Evolutionary conservation across 2,113 vertebrate genomes (phyloP).

Genomic region (Sebastes schlegelii): DNA sequence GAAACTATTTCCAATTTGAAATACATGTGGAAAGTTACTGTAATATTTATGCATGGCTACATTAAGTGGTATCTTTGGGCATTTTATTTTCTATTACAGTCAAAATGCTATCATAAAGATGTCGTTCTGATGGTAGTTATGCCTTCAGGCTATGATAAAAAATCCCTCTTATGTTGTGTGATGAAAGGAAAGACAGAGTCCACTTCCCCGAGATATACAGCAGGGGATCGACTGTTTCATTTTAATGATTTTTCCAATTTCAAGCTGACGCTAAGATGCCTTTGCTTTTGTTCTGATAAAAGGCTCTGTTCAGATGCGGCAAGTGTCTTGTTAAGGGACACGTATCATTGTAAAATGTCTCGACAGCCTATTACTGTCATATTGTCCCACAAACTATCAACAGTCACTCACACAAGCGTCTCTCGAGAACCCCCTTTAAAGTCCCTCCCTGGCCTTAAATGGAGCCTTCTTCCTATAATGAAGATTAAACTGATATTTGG

Average conservation of each 20-base stretch:
- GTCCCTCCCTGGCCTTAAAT: conserved; percentile 28
- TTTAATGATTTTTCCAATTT: conserved; percentile 51
- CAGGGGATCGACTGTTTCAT: conserved; percentile 11
- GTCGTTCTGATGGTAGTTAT: conserved; percentile 49
- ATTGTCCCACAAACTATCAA: conserved; percentile 40
- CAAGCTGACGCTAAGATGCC: conserved; percentile 26
- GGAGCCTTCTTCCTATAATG: conserved; percentile 47
- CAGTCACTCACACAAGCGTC: conserved; percentile 43
- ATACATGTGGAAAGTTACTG: conserved; percentile 16
- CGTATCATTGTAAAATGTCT: conserved; percentile 38
- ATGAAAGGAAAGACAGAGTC: conserved; percentile 50
- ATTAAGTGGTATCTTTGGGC: conserved; percentile 29
- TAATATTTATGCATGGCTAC: conserved; percentile 29
- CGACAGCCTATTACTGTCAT: conserved; percentile 46
- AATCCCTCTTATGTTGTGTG: conserved; percentile 30
- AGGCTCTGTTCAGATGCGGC: conserved; percentile 5
- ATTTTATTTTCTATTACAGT: conserved; percentile 61
- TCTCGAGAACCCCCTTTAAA: conserved; percentile 33
- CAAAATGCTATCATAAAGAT: conserved; percentile 42
- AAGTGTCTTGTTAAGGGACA: conserved; percentile 44
- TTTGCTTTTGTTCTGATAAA: conserved; percentile 47
- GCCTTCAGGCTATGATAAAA: conserved; percentile 40
- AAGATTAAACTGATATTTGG: conserved; percentile 71
- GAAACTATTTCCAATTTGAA: conserved; percentile 35
- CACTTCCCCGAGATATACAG: conserved; percentile 32